Evolutionary conservation across 2,888 invertebrate genomes (phyloP).

Genomic region (Pocota personata): DNA sequence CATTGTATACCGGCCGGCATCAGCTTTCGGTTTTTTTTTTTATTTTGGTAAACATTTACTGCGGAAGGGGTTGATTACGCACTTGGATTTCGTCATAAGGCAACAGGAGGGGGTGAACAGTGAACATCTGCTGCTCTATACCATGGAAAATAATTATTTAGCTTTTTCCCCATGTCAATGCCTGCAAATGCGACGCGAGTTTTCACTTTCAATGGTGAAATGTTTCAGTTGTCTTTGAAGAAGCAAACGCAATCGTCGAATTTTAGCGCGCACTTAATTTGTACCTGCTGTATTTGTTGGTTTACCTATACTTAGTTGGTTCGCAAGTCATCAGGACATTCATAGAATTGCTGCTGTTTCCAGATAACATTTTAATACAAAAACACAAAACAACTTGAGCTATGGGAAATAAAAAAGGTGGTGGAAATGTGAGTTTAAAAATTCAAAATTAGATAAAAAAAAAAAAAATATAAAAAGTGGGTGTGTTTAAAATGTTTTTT

Average conservation of each 20-base stretch:
- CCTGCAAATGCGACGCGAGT: neutral
- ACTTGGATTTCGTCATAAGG: neutral
- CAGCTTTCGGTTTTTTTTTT: neutral
- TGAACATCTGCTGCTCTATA: neutral
- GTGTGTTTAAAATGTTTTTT: neutral
- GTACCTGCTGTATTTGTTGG: neutral
- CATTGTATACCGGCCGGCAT: neutral
- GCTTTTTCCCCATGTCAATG: neutral
- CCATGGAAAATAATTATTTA: neutral
- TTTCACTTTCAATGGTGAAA: slow-evolving; percentile 9
- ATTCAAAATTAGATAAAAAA: neutral
- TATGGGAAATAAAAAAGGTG: slow-evolving; percentile 45
- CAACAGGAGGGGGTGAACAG: neutral
- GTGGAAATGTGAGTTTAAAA: slow-evolving; percentile 39
- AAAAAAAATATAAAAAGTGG: neutral
- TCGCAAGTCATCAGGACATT: neutral
- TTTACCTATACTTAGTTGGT: neutral
- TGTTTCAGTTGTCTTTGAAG: slow-evolving; percentile 14
- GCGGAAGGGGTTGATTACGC: slow-evolving; percentile 23
- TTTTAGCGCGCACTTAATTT: slow-evolving; percentile 9
- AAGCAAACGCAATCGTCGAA: slow-evolving; percentile 28
- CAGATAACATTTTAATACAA: neutral
- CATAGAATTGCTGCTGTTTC: neutral
- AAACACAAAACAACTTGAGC: neutral
- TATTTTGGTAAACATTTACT: neutral